phyloP scores from a whole-genome alignment of 2,113 vertebrate genomes.

The Toxotes chatareus region DNA sequence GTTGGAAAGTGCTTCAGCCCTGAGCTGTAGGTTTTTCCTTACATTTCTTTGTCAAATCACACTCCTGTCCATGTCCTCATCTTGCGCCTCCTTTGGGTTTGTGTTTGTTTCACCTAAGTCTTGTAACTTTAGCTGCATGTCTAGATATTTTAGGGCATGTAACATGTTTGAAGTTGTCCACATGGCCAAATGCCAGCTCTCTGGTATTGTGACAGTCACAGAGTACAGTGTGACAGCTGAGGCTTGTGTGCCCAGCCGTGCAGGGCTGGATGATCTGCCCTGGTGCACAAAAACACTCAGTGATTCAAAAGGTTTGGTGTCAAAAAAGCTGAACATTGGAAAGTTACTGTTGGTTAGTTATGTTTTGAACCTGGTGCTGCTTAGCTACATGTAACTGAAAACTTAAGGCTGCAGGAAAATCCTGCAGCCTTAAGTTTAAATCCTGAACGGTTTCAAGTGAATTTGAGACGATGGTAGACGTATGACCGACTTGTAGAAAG shows the following conservation, averaged over 20 bases:
- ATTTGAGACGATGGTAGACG: neutral
- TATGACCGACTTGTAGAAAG: neutral
- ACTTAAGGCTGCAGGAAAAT: neutral
- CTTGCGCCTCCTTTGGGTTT: neutral
- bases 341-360: neutral
- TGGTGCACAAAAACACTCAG: slow-evolving; percentile 18
- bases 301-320: neutral
- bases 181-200: slow-evolving; percentile 14
- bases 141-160: neutral
- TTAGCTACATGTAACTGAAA: slow-evolving; percentile 20
- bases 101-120: neutral
- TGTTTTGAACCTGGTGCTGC: slow-evolving; percentile 23
- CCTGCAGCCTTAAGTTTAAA: neutral
- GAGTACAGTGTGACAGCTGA: neutral
- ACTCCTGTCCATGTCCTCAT: neutral
- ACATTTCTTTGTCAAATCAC: slow-evolving; percentile 14
- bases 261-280: neutral
- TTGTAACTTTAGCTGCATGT: neutral
- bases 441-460: slow-evolving; percentile 16
- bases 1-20: slow-evolving; percentile 3
- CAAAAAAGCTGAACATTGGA: neutral
- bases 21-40: neutral
- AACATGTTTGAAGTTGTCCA: slow-evolving; percentile 44
- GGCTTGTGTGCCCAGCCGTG: neutral
- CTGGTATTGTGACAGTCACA: slow-evolving; percentile 16